Base-by-base conservation (phyloP, 2,797 vertebrate species). In the Notolepis coatsorum region DNA sequence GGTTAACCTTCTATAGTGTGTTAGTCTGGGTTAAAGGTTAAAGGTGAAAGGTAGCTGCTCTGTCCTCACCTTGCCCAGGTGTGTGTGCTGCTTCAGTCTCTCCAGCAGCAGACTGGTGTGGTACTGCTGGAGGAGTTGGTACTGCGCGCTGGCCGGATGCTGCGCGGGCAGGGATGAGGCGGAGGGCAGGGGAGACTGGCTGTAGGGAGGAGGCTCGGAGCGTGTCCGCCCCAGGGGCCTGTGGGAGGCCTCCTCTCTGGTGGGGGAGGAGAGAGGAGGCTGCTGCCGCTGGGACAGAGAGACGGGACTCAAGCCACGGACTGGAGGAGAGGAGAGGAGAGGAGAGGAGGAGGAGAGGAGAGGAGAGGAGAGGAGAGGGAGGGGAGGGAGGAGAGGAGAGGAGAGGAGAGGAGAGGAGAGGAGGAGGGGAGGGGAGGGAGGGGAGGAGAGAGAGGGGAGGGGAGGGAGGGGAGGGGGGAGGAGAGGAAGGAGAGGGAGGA, bases 121-220 rank as follows among this genome's bases (percentile, higher is more conserved):
- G 85, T 92, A 86, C 17, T 92, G 93, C 61, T 88, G 88, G 0
- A 71, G 39, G 58, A 93, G 79, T 3, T 92, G 88, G 31, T 89
- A 88, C 39, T 81, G 43, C n/a, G n/a, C n/a, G 8, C 6, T 2
- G 24, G 12, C 9, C 17, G 18, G 83, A 45, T 86, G 75, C 59
- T 86, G 87, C 7, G 15, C 33, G 31, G 73, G 61, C n/a, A 15
- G 49, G 15, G 31, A 28, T 10, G 18, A 20, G 10, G 10, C 6
- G 64, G 80, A 55, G 46, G 64, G 21, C 20, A 92, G 74, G 8
- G 85, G 71, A 0, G 92, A 89, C 75, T 93, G 86, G 57, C 92
- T 95, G 76, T 93, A 94, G 33, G 95, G 95, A n/a, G 94, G 85
- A 5, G 96, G 96, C 80, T 96, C 96, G 0, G 96, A 97, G 78